These are phyloP conservation scores for Holothuria leucospilota DNA, from an alignment of 53 echinoderm and acorn worm genomes.

Conservation along the genomic window DNA sequence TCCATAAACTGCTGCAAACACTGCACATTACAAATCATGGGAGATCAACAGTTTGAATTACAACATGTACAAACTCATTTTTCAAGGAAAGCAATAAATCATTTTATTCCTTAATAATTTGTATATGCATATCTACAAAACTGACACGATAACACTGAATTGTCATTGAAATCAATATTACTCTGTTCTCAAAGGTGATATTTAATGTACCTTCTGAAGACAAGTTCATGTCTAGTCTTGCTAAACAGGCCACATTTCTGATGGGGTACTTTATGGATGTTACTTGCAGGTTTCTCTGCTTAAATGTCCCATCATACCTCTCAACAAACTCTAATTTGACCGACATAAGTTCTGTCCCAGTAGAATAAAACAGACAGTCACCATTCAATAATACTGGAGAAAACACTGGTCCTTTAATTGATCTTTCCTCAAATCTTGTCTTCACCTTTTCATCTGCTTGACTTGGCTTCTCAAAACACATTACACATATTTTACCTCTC, in stretches of 20 bases:
- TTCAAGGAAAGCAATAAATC: too few relatives aligned
- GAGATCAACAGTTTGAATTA: too few relatives aligned
- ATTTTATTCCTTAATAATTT: too few relatives aligned
- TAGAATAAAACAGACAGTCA: conserved; percentile 2
- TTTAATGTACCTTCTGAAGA: neutral
- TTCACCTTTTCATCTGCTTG: neutral
- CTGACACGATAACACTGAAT: too few relatives aligned
- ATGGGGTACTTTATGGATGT: neutral
- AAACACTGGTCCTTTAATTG: neutral
- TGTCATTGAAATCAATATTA: too few relatives aligned
- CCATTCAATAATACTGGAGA: neutral
- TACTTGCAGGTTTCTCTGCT: neutral
- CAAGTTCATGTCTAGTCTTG: neutral
- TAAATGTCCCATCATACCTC: neutral
- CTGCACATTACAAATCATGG: too few relatives aligned
- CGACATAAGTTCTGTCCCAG: neutral
- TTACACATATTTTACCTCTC: neutral
- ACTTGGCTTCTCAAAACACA: neutral
- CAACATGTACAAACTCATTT: too few relatives aligned
- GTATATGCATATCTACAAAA: too few relatives aligned
- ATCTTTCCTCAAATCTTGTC: neutral
- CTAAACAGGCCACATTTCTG: neutral
- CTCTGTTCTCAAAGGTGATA: too few relatives aligned
- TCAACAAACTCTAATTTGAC: neutral
- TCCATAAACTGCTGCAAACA: too few relatives aligned